Conservation (phyloP, 2,888 invertebrate species). For the Cantharis lateralis region DNA sequence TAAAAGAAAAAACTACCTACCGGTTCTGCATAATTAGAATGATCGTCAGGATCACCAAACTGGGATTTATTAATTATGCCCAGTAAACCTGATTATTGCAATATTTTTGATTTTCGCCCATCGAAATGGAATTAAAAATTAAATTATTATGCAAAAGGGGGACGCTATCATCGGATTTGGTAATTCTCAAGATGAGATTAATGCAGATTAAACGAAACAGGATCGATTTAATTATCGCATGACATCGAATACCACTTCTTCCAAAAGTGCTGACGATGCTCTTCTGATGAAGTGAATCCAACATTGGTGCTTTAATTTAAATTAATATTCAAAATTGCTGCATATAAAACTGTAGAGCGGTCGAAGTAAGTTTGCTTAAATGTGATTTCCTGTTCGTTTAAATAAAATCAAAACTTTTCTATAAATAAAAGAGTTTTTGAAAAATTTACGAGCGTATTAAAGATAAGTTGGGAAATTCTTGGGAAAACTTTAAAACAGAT, state of each 20-base stretch:
- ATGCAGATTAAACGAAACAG: conserved; percentile 44
- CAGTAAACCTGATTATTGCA: too few relatives aligned
- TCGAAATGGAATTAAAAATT: neutral
- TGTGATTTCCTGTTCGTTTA: neutral
- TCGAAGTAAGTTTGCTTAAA: neutral
- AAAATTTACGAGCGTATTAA: neutral
- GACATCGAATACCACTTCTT: conserved; percentile 37
- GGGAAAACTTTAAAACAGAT: neutral
- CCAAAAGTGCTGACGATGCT: neutral
- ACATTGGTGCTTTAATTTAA: neutral
- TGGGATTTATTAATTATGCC: too few relatives aligned
- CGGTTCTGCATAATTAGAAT: neutral
- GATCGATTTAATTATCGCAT: conserved; percentile 41
- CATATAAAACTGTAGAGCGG: neutral
- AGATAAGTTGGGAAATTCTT: neutral
- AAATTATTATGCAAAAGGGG: neutral
- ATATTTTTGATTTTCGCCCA: neutral
- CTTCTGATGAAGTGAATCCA: neutral
- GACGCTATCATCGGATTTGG: conserved; percentile 6
- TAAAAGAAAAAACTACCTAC: neutral
- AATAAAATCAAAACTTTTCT: neutral
- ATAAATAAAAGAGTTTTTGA: neutral
- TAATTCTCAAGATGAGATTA: conserved; percentile 41
- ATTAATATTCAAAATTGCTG: neutral
- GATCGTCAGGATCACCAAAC: too few relatives aligned